A percentile compares a stretch with the other conserved stretches of the same genome.
Conservation (phyloP, 2,113 vertebrate species). For the Suncus etruscus region DNA sequence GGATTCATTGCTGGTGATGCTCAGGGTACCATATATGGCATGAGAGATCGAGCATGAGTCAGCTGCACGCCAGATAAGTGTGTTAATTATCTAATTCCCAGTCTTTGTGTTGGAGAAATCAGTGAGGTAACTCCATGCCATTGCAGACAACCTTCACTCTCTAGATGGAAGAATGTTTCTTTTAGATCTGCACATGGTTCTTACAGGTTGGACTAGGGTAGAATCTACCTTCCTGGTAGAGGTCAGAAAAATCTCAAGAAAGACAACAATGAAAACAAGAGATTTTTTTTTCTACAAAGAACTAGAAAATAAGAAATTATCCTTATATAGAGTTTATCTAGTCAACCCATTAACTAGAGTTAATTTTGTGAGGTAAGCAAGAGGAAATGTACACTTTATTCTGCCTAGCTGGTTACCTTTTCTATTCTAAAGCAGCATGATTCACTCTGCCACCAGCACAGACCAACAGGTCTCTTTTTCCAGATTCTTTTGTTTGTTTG, state of each 20-base stretch:
- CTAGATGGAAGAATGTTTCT: no score
- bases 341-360: background rate
- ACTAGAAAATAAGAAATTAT: background rate
- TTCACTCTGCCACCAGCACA: rapidly evolving
- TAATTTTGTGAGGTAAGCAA: background rate
- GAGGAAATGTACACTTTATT: background rate
- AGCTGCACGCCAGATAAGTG: no score
- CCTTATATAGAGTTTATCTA: rapidly evolving
- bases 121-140: background rate
- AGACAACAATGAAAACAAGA: background rate
- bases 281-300: background rate
- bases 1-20: no score
- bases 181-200: background rate
- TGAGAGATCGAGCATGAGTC: no score
- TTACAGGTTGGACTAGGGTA: background rate
- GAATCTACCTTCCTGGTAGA: background rate
- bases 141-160: background rate
- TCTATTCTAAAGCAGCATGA: background rate
- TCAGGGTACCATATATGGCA: no score
- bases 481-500: background rate
- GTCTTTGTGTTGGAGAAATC: no score
- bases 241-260: background rate
- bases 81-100: no score
- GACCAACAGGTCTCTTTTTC: background rate
- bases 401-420: background rate